A percentile compares a stretch with the other conserved stretches of the same genome.
phyloP scores from a whole-genome alignment of 2,113 vertebrate species.

The Boleophthalmus pectinirostris region DNA sequence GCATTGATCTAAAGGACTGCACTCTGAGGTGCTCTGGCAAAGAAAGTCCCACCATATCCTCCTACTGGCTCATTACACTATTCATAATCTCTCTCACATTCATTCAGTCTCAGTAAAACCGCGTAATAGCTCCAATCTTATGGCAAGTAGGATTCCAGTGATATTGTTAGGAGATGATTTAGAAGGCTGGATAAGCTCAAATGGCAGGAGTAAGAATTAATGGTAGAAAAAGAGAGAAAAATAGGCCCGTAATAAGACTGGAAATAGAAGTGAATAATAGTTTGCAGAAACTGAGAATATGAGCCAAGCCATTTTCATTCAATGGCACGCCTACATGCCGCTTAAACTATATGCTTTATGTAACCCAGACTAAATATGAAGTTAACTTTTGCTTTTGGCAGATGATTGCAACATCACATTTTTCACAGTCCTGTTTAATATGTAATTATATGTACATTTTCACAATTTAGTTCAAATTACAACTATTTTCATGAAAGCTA shows the following conservation, averaged over 20 bases:
- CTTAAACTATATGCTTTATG: background rate
- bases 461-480: too few relatives aligned
- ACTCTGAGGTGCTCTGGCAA: slow-evolving; percentile 42
- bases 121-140: slow-evolving; percentile 21
- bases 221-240: background rate
- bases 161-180: background rate
- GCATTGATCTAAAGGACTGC: slow-evolving; percentile 64
- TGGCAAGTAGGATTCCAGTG: slow-evolving; percentile 1
- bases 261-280: background rate
- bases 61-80: slow-evolving; percentile 56
- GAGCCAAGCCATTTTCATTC: background rate
- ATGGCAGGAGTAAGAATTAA: background rate
- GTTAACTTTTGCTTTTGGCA: background rate
- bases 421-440: too few relatives aligned
- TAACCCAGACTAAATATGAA: background rate
- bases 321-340: background rate
- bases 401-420: background rate
- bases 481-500: too few relatives aligned
- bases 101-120: slow-evolving; percentile 15
- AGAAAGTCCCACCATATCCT: slow-evolving; percentile 45
- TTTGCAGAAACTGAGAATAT: background rate
- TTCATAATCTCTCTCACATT: slow-evolving; percentile 48
- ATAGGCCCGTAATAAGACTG: background rate
- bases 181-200: background rate
- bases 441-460: too few relatives aligned